Evolutionary conservation across 2,888 invertebrate species (phyloP).

Genomic region (Drosophila atripex): DNA sequence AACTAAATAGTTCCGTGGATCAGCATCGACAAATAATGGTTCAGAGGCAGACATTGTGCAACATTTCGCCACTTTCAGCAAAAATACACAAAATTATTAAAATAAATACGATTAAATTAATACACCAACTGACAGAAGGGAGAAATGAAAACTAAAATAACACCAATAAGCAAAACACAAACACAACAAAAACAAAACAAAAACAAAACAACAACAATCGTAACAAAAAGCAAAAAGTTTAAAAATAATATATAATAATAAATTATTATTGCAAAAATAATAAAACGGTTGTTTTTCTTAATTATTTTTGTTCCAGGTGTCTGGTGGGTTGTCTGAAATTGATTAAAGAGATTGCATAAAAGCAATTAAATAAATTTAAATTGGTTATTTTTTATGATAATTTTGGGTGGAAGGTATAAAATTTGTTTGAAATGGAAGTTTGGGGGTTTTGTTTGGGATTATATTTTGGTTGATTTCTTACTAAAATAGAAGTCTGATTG

Average conservation of each 20-base stretch:
- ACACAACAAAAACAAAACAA: constrained; percentile 11
- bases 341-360: constrained; percentile 3
- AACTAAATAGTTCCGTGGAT: constrained; percentile 31
- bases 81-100: constrained; percentile 56
- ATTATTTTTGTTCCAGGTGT: constrained; percentile 1
- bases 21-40: constrained; percentile 37
- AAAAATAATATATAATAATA: constrained; percentile 73
- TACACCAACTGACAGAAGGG: constrained; percentile 40
- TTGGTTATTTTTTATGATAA: background rate
- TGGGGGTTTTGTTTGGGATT: too few relatives aligned
- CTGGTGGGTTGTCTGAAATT: background rate
- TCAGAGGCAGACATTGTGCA: constrained; percentile 44
- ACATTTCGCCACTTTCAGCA: constrained; percentile 62
- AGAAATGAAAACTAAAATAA: background rate
- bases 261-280: constrained; percentile 74
- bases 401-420: too few relatives aligned
- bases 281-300: constrained; percentile 50
- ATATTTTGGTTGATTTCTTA: too few relatives aligned
- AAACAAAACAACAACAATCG: constrained; percentile 25
- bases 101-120: constrained; percentile 69
- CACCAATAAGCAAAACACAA: constrained; percentile 9
- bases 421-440: too few relatives aligned
- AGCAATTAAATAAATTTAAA: constrained; percentile 2
- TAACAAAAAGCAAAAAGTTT: constrained; percentile 55
- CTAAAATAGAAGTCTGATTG: too few relatives aligned